A percentile compares a stretch with the other conserved stretches of the same genome.
These are phyloP conservation scores for Caenorhabditis plicata DNA, from an alignment of 2,888 invertebrate species.

Conservation along the genomic window DNA sequence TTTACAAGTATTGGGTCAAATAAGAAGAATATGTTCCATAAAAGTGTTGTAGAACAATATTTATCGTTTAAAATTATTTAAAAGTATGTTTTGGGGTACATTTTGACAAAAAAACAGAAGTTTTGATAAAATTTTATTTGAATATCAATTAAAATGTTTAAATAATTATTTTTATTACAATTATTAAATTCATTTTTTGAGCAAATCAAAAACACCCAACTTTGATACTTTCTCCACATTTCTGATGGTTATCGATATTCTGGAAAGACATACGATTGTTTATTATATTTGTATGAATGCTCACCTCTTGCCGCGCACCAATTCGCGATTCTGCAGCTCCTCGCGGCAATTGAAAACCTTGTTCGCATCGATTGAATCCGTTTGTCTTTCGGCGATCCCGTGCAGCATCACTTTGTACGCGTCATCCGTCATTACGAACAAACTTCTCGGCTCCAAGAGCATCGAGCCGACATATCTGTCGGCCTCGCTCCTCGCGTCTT, in stretches of 20 bases:
- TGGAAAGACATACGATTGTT: background rate
- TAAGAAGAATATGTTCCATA: no score
- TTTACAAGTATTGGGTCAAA: no score
- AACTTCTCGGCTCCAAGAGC: slow-evolving; percentile 82
- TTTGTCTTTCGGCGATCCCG: slow-evolving; percentile 51
- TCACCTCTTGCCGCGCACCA: slow-evolving; percentile 30
- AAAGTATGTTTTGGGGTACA: no score
- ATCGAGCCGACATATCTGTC: slow-evolving; percentile 67
- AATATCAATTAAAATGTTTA: no score
- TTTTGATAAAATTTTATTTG: no score
- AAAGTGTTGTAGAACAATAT: no score
- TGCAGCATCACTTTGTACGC: slow-evolving; percentile 77
- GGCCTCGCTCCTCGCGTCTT: no score
- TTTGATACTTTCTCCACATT: slow-evolving; percentile 38
- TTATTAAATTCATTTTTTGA: slow-evolving; percentile 9
- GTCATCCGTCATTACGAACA: slow-evolving; percentile 80
- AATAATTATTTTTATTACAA: no score
- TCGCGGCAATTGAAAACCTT: slow-evolving; percentile 34
- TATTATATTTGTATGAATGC: background rate
- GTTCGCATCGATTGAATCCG: slow-evolving; percentile 36
- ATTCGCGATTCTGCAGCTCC: slow-evolving; percentile 15
- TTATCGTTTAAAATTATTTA: no score
- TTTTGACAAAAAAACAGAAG: no score
- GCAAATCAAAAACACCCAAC: slow-evolving; percentile 16
- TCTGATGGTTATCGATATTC: slow-evolving; percentile 37